Evolutionary conservation across 2,113 vertebrate genomes (phyloP).

Genomic region (Podarcis cretensis): DNA sequence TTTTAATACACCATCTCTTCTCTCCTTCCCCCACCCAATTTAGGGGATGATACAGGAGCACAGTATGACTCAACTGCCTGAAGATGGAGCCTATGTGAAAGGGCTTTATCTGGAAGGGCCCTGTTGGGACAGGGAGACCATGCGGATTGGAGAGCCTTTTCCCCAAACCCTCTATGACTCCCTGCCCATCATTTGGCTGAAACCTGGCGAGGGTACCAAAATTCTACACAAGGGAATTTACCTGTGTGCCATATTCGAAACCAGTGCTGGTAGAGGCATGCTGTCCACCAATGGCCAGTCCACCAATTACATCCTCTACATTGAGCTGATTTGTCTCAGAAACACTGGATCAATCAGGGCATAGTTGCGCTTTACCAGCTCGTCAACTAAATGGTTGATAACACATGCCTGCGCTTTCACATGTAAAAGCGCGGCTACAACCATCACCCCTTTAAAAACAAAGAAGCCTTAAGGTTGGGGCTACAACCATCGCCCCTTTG

Average conservation of each 20-base stretch:
- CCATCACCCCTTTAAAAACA: not conserved
- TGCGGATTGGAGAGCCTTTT: slow-evolving; percentile 84
- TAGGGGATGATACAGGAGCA: slow-evolving; percentile 82
- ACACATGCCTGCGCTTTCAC: not conserved
- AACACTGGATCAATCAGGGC: no score
- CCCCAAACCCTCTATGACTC: slow-evolving; percentile 90
- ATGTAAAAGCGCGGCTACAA: not conserved
- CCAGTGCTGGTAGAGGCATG: slow-evolving; percentile 87
- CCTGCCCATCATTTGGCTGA: slow-evolving; percentile 91
- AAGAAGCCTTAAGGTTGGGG: no score
- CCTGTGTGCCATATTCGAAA: slow-evolving; percentile 91
- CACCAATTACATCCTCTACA: slow-evolving; percentile 91
- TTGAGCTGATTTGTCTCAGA: slow-evolving; percentile 77
- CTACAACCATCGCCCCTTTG: no score
- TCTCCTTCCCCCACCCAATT: slow-evolving; percentile 48
- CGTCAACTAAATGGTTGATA: slow-evolving; percentile 79
- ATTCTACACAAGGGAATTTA: slow-evolving; percentile 84
- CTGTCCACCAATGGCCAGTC: slow-evolving; percentile 97
- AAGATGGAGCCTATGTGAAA: slow-evolving; percentile 87
- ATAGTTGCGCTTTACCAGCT: slow-evolving; percentile 89
- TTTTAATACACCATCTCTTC: no score
- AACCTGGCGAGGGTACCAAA: slow-evolving; percentile 82
- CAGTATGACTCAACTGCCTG: slow-evolving; percentile 77
- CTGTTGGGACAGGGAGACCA: slow-evolving; percentile 85
- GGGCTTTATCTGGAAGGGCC: slow-evolving; percentile 94